These are phyloP conservation scores for Busseola fusca DNA, from an alignment of 2,888 invertebrate genomes.

Conservation along the genomic window DNA sequence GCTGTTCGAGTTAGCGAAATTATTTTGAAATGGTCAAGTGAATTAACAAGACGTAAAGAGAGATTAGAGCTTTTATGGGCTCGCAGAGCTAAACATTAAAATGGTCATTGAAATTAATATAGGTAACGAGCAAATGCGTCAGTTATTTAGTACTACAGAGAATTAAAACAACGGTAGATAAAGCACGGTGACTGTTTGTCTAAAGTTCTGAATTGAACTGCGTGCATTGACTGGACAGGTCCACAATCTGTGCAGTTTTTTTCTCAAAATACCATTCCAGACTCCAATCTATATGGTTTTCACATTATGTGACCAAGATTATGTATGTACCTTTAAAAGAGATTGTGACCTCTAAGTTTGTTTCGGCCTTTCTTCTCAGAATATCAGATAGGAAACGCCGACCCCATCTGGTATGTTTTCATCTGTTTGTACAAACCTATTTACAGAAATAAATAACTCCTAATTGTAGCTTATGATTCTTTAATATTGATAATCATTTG, in stretches of 20 bases:
- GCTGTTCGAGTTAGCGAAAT: conserved; percentile 73
- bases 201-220: not conserved
- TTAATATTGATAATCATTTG: not conserved
- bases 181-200: not conserved
- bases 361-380: not conserved
- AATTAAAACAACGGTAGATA: not conserved
- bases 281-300: not conserved
- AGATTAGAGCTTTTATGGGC: conserved; percentile 75
- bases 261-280: not conserved
- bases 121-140: conserved; percentile 33
- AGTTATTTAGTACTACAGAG: conserved; percentile 6
- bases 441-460: not conserved
- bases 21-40: conserved; percentile 83
- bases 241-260: not conserved
- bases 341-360: not conserved
- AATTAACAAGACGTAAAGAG: conserved; percentile 82
- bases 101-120: conserved; percentile 53
- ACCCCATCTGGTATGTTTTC: not conserved
- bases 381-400: not conserved
- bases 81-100: conserved; percentile 52
- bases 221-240: no score
- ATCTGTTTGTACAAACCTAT: not conserved
- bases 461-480: not conserved
- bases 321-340: not conserved
- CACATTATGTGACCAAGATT: not conserved